Evolutionary conservation across 2,113 vertebrate species (phyloP), one percentile per base, ranked within the genome.

Genomic region (Sorex fumeus): DNA sequence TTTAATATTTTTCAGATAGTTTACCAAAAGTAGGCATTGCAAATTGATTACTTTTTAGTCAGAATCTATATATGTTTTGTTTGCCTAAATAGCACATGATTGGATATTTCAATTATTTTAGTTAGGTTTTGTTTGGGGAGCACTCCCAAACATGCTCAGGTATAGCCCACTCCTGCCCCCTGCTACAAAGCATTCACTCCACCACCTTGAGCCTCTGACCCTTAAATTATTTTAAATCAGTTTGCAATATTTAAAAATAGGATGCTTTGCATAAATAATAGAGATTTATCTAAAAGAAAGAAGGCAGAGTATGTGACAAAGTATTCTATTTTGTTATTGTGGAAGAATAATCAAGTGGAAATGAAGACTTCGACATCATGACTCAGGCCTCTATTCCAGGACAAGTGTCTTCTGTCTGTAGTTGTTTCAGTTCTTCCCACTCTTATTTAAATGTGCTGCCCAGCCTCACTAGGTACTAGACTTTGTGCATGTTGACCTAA

Each of bases 181-280:
- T 60, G 18, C 57, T 23, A 60, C 18, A 60, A 60, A 60, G 21
- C 18, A 60, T 60, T 60, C 57, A 19, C 57, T 60, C 57, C 57
- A 60, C 19, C 19, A 5, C 47, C 8, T 60, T 60, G 6, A 60
- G 57, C 57, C 57, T 60, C 57, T 60, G 57, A 60, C 18, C 19
- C 57, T 71, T 62, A 80, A 67, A 87, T 27, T 85, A 43, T 79
- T 89, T 85, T 88, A 67, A 91, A 71, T 34, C n/a, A 0, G 6
- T 69, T 92, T 11, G 43, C 19, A 92, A 3, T 23, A 90, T 53
- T 85, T 66, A 76, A 79, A 36, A 86, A n/a, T 77, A 66, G 23
- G 7, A 60, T n/a, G 21, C 50, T 83, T 64, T 74, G 50, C 8
- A 66, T 87, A n/a, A 84, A 10, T 13, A 32, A 90, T 23, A 77